phyloP scores from a whole-genome alignment of 2,113 vertebrate genomes.

The Scartelaos histophorus region DNA sequence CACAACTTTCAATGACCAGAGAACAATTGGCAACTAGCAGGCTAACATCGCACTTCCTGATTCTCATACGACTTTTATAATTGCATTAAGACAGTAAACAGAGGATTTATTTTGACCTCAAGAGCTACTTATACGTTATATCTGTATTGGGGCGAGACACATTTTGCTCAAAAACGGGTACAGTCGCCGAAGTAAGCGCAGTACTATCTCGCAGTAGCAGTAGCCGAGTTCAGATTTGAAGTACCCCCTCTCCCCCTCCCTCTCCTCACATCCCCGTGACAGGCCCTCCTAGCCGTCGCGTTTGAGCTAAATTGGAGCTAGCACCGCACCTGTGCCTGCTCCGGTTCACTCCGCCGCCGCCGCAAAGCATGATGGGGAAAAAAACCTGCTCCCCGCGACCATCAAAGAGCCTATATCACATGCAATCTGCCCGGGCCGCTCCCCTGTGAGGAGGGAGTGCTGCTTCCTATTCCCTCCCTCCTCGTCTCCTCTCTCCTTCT shows the following conservation, averaged over 20 bases:
- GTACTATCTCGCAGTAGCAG: background rate
- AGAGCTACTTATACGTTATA: no score
- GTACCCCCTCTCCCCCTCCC: background rate
- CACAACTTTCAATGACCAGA: no score
- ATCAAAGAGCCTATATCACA: slow-evolving; percentile 70
- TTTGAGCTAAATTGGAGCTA: slow-evolving; percentile 81
- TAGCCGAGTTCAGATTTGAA: background rate
- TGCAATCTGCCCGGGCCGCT: slow-evolving; percentile 68
- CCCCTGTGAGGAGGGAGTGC: slow-evolving; percentile 51
- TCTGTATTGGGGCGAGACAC: no score
- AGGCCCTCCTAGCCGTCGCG: slow-evolving; percentile 70
- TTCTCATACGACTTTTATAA: no score
- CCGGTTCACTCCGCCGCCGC: slow-evolving; percentile 46
- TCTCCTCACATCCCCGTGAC: slow-evolving; percentile 72
- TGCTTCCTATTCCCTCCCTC: slow-evolving; percentile 26
- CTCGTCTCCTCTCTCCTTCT: background rate
- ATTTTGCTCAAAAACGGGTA: background rate
- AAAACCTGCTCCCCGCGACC: slow-evolving; percentile 71
- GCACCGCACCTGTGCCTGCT: slow-evolving; percentile 79
- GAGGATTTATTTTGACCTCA: no score
- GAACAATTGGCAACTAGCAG: no score
- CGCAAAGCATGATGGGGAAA: slow-evolving; percentile 12
- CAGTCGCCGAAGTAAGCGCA: background rate
- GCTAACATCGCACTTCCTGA: no score
- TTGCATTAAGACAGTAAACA: no score